Conservation (phyloP, 2,797 vertebrate species). For the Leptoclinus maculatus region DNA sequence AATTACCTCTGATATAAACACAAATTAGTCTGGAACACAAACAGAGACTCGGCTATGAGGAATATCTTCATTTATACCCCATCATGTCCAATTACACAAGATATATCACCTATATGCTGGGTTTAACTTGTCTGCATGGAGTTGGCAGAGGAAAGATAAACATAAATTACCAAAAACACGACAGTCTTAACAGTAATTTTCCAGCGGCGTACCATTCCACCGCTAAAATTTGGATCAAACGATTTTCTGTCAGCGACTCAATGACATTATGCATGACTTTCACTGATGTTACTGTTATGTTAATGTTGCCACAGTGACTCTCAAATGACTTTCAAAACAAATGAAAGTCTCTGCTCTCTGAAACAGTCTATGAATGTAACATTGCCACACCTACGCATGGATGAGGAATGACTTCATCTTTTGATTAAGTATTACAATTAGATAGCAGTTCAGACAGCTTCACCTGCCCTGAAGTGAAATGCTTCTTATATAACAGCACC, state of each 20-base stretch:
- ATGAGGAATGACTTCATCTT: neutral
- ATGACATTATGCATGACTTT: constrained; percentile 3
- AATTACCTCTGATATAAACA: constrained; percentile 73
- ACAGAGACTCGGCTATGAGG: constrained; percentile 62
- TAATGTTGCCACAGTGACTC: constrained; percentile 15
- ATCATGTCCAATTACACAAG: constrained; percentile 73
- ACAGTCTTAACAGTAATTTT: constrained; percentile 39
- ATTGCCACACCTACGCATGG: neutral
- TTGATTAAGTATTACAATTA: neutral
- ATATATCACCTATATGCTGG: constrained; percentile 59
- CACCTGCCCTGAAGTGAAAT: neutral
- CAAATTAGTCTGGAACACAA: constrained; percentile 72
- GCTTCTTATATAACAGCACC: no score
- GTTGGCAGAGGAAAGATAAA: constrained; percentile 38
- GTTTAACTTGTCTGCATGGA: constrained; percentile 43
- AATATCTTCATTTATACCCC: constrained; percentile 70
- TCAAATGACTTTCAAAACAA: constrained; percentile 26
- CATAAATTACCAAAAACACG: constrained; percentile 47
- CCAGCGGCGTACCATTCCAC: constrained; percentile 11
- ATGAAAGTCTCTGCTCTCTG: neutral
- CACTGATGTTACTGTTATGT: constrained; percentile 19
- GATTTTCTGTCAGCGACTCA: neutral
- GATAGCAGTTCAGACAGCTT: neutral
- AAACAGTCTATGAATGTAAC: neutral
- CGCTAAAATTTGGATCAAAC: constrained; percentile 23